Evolutionary conservation across 1,140 invertebrate genomes (phyloP).

Genomic region (Riptortus pedestris): DNA sequence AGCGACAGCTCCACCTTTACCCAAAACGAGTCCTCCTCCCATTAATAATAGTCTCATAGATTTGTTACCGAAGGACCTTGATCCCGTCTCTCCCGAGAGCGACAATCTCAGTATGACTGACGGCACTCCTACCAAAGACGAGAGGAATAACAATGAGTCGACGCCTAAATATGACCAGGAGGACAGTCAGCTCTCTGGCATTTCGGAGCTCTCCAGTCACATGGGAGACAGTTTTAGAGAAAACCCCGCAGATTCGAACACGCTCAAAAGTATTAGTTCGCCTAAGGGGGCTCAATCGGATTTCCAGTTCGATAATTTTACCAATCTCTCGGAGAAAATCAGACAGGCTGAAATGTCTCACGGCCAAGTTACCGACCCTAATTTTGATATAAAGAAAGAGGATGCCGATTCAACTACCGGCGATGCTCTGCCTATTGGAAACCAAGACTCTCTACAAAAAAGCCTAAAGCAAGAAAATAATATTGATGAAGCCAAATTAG

Average conservation of each 20-base stretch:
- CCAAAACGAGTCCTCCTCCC: not conserved
- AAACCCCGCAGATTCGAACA: not conserved
- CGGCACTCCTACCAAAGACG: slow-evolving; percentile 8
- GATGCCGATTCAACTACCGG: slow-evolving; percentile 35
- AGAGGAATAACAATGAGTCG: slow-evolving; percentile 37
- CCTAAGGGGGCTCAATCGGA: slow-evolving; percentile 29
- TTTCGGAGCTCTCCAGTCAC: slow-evolving; percentile 47
- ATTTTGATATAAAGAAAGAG: slow-evolving; percentile 34
- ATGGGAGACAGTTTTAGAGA: slow-evolving; percentile 14
- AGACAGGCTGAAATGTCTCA: slow-evolving; percentile 31
- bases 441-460: not conserved
- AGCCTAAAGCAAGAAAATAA: not conserved
- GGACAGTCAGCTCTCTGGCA: slow-evolving; percentile 47
- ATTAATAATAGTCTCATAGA: slow-evolving; percentile 32
- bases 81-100: slow-evolving; percentile 66
- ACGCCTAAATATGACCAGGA: slow-evolving; percentile 37
- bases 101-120: slow-evolving; percentile 39
- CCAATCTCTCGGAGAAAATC: slow-evolving; percentile 34
- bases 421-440: slow-evolving; percentile 18
- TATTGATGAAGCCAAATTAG: slow-evolving; percentile 33
- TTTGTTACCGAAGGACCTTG: slow-evolving; percentile 59
- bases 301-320: slow-evolving; percentile 33
- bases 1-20: not conserved
- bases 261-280: not conserved
- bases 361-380: slow-evolving; percentile 25